A percentile compares a stretch with the other conserved stretches of the same genome.
These are phyloP conservation scores for Chymomyza amoena DNA, from an alignment of 2,888 invertebrate genomes.

Conservation along the genomic window DNA sequence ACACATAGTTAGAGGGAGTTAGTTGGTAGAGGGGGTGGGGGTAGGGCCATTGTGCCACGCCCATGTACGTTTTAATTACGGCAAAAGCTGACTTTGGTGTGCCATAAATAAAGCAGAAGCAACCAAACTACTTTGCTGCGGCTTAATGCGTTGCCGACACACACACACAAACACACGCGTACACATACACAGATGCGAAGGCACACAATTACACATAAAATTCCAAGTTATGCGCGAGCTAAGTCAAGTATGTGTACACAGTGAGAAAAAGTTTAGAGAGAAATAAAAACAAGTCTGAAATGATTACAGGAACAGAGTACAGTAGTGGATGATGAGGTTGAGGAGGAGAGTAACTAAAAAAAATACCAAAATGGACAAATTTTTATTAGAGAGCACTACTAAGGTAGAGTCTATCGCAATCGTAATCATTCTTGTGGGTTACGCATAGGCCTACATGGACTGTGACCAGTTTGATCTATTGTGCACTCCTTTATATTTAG, in stretches of 20 bases:
- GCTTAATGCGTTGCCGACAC: constrained; percentile 43
- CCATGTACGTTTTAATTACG: constrained; percentile 13
- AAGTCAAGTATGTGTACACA: background rate
- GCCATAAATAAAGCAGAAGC: constrained; percentile 7
- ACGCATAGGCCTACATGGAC: too few species aligned
- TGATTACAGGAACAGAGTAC: background rate
- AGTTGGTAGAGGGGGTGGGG: background rate
- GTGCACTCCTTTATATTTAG: too few species aligned
- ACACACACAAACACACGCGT: background rate
- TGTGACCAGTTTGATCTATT: too few species aligned
- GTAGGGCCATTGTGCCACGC: constrained; percentile 46
- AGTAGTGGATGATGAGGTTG: too few species aligned
- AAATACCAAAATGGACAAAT: too few species aligned
- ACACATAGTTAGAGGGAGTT: background rate
- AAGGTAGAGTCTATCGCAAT: too few species aligned
- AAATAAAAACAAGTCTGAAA: background rate
- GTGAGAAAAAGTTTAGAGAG: too few species aligned
- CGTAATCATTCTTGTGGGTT: too few species aligned
- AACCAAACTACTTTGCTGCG: constrained; percentile 25
- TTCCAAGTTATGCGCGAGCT: constrained; percentile 32
- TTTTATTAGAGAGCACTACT: too few species aligned
- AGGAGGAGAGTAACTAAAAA: too few species aligned
- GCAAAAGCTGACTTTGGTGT: background rate
- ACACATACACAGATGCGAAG: background rate
- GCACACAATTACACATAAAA: background rate